phyloP scores from a whole-genome alignment of 2,888 invertebrate genomes.

The Cryptocheilus praepositus region DNA sequence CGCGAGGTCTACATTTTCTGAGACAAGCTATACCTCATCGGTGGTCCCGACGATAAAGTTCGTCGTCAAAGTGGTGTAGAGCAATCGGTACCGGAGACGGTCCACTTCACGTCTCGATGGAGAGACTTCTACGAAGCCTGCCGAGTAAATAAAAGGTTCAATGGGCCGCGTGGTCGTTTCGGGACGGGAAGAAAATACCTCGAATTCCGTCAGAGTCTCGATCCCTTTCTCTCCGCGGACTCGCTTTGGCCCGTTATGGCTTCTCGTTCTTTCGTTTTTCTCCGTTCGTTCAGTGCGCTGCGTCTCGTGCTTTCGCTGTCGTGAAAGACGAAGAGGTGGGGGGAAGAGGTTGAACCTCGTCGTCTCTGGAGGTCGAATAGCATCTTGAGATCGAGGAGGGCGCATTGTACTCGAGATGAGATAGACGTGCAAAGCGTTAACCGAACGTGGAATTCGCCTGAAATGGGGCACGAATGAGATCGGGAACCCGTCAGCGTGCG shows the following conservation, averaged over 20 bases:
- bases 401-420: conserved; percentile 32
- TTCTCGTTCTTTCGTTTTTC: conserved; percentile 11
- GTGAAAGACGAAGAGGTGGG: conserved; percentile 20
- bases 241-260: too few species aligned
- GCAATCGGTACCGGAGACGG: conserved; percentile 41
- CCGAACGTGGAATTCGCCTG: conserved; percentile 28
- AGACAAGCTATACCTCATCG: conserved; percentile 2
- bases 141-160: conserved; percentile 63
- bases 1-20: too few species aligned
- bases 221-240: conserved; percentile 10
- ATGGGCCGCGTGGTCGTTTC: conserved; percentile 56
- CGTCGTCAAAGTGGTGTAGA: conserved; percentile 33
- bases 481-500: not conserved
- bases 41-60: conserved; percentile 4
- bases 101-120: conserved; percentile 46
- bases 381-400: conserved; percentile 32
- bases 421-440: conserved; percentile 26
- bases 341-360: conserved; percentile 33
- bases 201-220: conserved; percentile 50
- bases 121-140: conserved; percentile 31
- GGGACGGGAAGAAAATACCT: conserved; percentile 57
- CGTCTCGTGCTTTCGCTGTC: conserved; percentile 6
- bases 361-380: conserved; percentile 39
- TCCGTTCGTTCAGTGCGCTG: not conserved
- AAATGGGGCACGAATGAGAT: conserved; percentile 18